Percentiles rank a stretch among this genome's conserved stretches.
phyloP scores from a whole-genome alignment of 2,113 vertebrate genomes.

The Ramphastos sulfuratus region DNA sequence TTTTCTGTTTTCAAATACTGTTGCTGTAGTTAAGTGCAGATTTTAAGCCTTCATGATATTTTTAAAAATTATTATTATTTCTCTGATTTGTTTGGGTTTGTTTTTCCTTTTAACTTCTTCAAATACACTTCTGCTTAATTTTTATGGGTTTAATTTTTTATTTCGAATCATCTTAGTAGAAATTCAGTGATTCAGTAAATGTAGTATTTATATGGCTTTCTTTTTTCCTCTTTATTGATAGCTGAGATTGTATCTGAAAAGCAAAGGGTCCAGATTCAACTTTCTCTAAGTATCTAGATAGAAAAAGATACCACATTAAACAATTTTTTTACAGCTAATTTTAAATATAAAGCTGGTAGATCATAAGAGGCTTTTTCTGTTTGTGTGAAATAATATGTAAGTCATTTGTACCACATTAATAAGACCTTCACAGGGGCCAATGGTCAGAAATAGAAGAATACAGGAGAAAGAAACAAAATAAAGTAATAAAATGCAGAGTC shows the following conservation, averaged over 20 bases:
- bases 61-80: neutral
- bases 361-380: neutral
- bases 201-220: neutral
- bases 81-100: neutral
- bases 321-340: neutral
- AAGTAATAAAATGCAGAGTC: neutral
- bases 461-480: neutral
- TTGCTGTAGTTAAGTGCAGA: neutral
- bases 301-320: neutral
- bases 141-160: neutral
- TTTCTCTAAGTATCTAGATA: neutral
- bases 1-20: neutral
- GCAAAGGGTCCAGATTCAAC: neutral
- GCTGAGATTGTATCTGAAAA: neutral
- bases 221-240: neutral
- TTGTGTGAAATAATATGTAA: neutral
- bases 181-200: neutral
- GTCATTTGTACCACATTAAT: neutral
- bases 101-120: neutral
- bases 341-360: neutral
- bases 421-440: neutral
- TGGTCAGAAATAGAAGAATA: neutral
- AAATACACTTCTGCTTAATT: neutral
- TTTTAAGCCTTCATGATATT: neutral
- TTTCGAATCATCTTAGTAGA: neutral